Conservation (phyloP, 2,113 vertebrate species). For the Martes martes region DNA sequence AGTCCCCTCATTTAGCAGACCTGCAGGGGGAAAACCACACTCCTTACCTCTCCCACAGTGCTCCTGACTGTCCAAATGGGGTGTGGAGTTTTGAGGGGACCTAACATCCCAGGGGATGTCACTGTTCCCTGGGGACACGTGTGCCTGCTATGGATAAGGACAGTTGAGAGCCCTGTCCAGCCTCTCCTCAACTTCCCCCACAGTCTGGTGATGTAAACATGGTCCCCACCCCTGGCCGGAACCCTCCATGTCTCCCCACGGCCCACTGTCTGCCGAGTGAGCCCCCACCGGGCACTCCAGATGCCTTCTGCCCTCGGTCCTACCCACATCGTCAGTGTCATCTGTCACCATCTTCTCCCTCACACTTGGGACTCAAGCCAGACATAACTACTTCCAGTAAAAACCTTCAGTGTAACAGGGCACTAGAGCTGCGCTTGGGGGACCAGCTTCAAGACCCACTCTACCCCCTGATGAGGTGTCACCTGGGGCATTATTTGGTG, state of each 20-base stretch:
- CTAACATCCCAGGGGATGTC: neutral
- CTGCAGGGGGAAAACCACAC: neutral
- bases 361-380: neutral
- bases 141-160: neutral
- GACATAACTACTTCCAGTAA: neutral
- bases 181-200: no score
- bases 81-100: neutral
- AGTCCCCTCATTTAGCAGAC: no score
- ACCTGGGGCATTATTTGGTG: no score
- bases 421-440: neutral
- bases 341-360: neutral
- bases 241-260: no score
- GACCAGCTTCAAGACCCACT: neutral
- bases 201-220: accelerated
- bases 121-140: neutral
- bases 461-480: no score
- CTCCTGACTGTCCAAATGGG: neutral
- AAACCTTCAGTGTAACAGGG: neutral
- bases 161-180: neutral
- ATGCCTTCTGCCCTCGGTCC: neutral
- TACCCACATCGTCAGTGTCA: no score
- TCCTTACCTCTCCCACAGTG: neutral
- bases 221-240: neutral
- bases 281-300: neutral
- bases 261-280: neutral